Percentiles rank a stretch among this genome's conserved stretches.
Evolutionary conservation across 2,113 vertebrate genomes (phyloP).

Genomic region (Gyps fulvus): DNA sequence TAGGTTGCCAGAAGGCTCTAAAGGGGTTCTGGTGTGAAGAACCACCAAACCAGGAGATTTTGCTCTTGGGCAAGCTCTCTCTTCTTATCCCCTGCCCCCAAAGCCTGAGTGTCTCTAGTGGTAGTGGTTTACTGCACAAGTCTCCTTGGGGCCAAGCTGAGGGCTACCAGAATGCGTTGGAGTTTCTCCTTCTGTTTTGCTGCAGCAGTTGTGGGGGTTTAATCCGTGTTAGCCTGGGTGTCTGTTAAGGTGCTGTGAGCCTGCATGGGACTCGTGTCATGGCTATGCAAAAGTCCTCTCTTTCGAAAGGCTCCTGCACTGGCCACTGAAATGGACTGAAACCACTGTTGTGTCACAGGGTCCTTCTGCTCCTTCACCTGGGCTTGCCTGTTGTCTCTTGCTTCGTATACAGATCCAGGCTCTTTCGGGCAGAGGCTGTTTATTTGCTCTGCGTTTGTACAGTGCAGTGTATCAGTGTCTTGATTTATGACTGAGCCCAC

Average conservation of each 20-base stretch:
- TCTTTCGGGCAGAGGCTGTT: background rate
- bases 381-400: background rate
- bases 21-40: background rate
- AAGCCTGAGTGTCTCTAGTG: background rate
- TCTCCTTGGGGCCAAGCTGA: background rate
- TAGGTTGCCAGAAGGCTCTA: background rate
- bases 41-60: background rate
- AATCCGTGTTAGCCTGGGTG: background rate
- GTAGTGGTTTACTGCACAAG: background rate
- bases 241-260: background rate
- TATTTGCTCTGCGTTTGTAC: background rate
- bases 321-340: background rate
- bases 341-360: background rate
- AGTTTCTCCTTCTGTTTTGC: background rate
- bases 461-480: fast-evolving
- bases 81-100: background rate
- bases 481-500: background rate
- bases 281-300: background rate
- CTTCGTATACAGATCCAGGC: background rate
- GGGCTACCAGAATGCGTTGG: fast-evolving
- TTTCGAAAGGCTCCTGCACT: background rate
- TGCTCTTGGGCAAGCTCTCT: background rate
- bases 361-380: background rate
- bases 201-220: background rate
- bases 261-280: fast-evolving